Conservation (phyloP, 2,888 invertebrate species). For the Agrenia bidenticulata region DNA sequence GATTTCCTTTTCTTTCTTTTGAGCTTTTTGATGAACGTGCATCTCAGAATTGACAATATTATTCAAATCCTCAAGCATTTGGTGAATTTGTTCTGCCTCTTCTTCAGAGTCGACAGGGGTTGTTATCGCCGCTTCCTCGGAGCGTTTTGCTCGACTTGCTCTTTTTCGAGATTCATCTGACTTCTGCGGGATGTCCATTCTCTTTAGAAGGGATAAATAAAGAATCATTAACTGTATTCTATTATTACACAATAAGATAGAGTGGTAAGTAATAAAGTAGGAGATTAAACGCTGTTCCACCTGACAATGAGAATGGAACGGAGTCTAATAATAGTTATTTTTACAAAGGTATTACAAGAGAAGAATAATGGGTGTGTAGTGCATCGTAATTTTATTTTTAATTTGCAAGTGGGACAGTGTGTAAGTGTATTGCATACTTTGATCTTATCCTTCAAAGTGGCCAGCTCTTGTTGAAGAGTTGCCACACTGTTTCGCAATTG, state of each 20-base stretch:
- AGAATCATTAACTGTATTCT: too few species aligned
- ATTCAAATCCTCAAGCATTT: constrained; percentile 51
- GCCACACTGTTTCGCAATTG: constrained; percentile 51
- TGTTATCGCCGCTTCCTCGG: constrained; percentile 37
- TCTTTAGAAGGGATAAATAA: constrained; percentile 23
- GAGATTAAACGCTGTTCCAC: background rate
- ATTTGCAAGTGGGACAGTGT: background rate
- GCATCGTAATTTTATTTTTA: background rate
- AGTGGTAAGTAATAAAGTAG: background rate
- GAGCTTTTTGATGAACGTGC: constrained; percentile 32
- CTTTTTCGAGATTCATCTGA: constrained; percentile 28
- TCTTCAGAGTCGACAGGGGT: constrained; percentile 52
- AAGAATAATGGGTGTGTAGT: background rate
- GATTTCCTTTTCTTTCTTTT: constrained; percentile 41
- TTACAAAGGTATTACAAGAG: background rate
- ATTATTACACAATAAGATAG: background rate
- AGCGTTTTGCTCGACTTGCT: constrained; percentile 27
- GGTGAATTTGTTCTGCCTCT: constrained; percentile 52
- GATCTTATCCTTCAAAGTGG: constrained; percentile 51
- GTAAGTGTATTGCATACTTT: constrained; percentile 35
- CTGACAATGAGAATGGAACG: constrained; percentile 4
- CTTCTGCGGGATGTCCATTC: constrained; percentile 46
- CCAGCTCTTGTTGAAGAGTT: constrained; percentile 52
- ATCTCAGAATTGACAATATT: constrained; percentile 52
- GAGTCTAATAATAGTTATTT: background rate